These are phyloP conservation scores for Antedon mediterranea DNA, from an alignment of 53 echinoderm and acorn worm genomes.

Conservation along the genomic window DNA sequence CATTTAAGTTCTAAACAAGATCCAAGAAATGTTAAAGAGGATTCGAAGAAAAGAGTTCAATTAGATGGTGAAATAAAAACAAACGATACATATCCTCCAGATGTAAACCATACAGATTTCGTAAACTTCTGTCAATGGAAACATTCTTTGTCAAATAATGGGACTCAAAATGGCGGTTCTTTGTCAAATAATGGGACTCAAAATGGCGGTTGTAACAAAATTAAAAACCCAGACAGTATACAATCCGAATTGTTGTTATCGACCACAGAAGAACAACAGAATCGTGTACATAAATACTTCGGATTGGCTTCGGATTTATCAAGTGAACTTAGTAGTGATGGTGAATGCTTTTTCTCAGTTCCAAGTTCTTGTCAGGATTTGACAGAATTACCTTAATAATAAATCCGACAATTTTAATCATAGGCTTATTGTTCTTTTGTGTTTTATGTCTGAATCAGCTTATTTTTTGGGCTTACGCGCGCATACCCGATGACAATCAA, in stretches of 20 bases:
- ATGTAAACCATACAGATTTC: no score
- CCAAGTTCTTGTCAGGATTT: not conserved
- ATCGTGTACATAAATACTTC: not conserved
- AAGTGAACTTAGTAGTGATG: not conserved
- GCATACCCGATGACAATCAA: no score
- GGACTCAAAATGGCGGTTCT: not conserved
- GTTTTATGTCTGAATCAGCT: not conserved
- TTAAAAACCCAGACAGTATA: not conserved
- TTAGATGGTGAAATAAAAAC: no score
- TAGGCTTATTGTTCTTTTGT: not conserved
- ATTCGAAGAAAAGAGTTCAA: no score
- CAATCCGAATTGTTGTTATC: not conserved
- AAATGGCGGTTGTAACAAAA: not conserved
- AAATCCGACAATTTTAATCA: not conserved
- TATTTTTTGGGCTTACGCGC: no score
- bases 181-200: no score
- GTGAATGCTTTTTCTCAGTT: not conserved
- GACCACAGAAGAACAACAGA: not conserved
- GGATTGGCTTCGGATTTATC: not conserved
- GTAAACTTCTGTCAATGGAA: not conserved
- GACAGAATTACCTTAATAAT: not conserved
- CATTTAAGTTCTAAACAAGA: no score
- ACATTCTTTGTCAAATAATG: not conserved
- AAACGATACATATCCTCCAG: no score
- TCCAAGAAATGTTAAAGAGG: no score